Percentiles rank a stretch among this genome's conserved stretches.
Conservation (phyloP, 2,113 vertebrate species). For the Cariama cristata region DNA sequence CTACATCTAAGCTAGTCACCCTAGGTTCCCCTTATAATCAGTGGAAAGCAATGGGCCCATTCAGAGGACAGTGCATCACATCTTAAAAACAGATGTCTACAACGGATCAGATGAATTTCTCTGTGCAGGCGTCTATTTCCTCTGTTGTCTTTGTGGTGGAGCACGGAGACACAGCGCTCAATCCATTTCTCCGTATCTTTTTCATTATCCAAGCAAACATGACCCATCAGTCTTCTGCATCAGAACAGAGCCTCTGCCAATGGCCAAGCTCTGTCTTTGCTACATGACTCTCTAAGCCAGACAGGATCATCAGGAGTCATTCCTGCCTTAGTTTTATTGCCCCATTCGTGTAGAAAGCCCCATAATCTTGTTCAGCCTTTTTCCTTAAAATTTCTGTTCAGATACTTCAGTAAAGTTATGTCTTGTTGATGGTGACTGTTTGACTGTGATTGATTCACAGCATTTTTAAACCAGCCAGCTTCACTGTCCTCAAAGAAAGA, state of each 20-base stretch:
- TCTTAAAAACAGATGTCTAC: neutral
- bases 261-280: neutral
- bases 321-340: neutral
- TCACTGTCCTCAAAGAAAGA: neutral
- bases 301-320: neutral
- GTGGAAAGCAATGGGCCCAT: neutral
- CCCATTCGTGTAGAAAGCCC: neutral
- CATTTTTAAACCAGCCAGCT: neutral
- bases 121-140: neutral
- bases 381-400: neutral
- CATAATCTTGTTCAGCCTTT: neutral
- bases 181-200: neutral
- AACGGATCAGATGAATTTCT: neutral
- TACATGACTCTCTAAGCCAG: neutral
- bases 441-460: neutral
- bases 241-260: neutral
- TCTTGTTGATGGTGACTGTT: neutral
- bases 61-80: neutral
- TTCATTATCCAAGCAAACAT: neutral
- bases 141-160: neutral
- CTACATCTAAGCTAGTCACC: neutral
- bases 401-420: neutral
- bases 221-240: neutral
- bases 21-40: too few species aligned
- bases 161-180: neutral